phyloP scores from a whole-genome alignment of 2,888 invertebrate species.

The Uropetala carovei region DNA sequence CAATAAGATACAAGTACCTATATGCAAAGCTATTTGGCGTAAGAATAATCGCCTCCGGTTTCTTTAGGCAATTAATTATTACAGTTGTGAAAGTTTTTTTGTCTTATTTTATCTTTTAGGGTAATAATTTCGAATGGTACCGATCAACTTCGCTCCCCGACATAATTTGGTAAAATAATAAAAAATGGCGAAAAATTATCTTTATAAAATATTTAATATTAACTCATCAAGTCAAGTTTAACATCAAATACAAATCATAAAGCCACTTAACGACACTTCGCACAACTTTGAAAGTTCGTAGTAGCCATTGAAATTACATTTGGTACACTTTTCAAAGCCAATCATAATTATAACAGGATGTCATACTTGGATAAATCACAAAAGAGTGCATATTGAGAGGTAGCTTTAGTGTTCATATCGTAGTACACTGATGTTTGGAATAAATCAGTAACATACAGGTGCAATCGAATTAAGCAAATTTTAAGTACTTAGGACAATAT shows the following conservation, averaged over 20 bases:
- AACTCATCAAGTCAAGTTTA: not conserved
- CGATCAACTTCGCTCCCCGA: not conserved
- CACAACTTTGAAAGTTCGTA: not conserved
- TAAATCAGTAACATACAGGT: conserved; percentile 48
- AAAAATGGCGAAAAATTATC: not conserved
- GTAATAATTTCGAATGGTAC: not conserved
- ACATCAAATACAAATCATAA: conserved; percentile 19
- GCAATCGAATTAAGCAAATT: conserved; percentile 42
- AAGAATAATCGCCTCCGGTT: too few species aligned
- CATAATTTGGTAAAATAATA: not conserved
- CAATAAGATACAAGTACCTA: too few species aligned
- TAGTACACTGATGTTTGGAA: conserved; percentile 51
- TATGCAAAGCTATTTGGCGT: too few species aligned
- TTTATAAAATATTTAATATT: conserved; percentile 8
- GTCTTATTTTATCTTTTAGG: too few species aligned
- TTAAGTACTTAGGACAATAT: conserved; percentile 54
- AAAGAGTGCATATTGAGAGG: conserved; percentile 41
- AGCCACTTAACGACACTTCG: not conserved
- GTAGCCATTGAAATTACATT: not conserved
- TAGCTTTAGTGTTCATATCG: conserved; percentile 57
- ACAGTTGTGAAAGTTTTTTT: too few species aligned
- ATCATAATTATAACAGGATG: not conserved
- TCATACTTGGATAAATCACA: not conserved
- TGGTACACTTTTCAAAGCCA: conserved; percentile 8
- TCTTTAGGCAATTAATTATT: too few species aligned